Percentiles rank a stretch among this genome's conserved stretches.
Conservation (phyloP, 35 echinoderm and acorn worm genomes). For the Ophioderma brevispina region DNA sequence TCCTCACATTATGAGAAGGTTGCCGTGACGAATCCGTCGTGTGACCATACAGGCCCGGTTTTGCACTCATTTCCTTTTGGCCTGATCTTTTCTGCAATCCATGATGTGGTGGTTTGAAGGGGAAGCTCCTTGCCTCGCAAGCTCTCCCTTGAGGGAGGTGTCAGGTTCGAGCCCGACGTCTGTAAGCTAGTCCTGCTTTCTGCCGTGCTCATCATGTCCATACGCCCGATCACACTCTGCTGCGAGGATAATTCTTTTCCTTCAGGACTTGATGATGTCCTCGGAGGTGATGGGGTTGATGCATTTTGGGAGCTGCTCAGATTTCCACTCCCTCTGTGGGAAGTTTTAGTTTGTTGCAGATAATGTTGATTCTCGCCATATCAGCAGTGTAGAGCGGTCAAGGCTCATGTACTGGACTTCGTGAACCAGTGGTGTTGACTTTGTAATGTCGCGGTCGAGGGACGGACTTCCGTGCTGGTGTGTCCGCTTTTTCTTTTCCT, state of each 20-base stretch:
- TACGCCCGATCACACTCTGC: not conserved
- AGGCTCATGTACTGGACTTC: not conserved
- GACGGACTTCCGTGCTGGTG: too few relatives aligned
- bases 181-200: slow-evolving; percentile 59
- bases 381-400: not conserved
- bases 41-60: not conserved
- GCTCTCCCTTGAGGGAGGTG: not conserved
- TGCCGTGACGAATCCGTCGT: not conserved
- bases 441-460: too few relatives aligned
- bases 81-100: slow-evolving; percentile 33
- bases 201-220: slow-evolving; percentile 9
- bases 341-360: not conserved
- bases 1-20: not conserved
- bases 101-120: slow-evolving; percentile 25
- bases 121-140: not conserved
- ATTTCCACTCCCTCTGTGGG: not conserved
- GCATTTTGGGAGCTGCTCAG: not conserved
- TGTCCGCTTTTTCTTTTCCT: too few relatives aligned
- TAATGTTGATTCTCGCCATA: not conserved
- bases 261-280: not conserved
- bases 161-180: slow-evolving; percentile 9
- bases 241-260: not conserved
- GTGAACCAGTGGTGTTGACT: too few relatives aligned
- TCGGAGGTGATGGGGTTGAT: not conserved
- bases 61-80: slow-evolving; percentile 39